A percentile compares a stretch with the other conserved stretches of the same genome.
phyloP scores from a whole-genome alignment of 2,113 vertebrate genomes.

The Dasyurus viverrinus region DNA sequence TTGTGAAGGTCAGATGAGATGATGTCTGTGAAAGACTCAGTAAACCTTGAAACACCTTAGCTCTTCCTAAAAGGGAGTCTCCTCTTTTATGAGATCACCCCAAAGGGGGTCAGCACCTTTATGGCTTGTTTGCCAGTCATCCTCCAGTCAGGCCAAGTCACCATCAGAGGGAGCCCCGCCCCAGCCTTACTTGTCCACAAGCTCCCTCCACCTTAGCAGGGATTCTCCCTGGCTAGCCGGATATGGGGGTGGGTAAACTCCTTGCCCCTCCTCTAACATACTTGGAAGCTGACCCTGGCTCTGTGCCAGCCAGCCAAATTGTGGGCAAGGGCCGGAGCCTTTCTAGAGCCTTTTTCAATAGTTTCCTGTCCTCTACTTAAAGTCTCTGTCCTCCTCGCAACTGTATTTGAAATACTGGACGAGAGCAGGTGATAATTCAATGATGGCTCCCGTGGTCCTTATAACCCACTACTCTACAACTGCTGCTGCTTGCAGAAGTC shows the following conservation, averaged over 20 bases:
- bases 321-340: background rate
- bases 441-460: slow-evolving; percentile 33
- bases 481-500: slow-evolving; percentile 5
- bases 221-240: too few relatives aligned
- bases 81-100: background rate
- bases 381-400: background rate
- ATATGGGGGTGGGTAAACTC: background rate
- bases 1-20: background rate
- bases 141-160: background rate
- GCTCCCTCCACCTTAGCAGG: background rate
- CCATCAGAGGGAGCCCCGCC: background rate
- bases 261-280: background rate
- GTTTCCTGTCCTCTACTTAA: background rate
- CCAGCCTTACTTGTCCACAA: background rate
- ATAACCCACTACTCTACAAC: slow-evolving; percentile 26
- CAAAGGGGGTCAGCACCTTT: background rate
- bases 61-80: too few relatives aligned
- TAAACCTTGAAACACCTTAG: background rate
- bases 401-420: slow-evolving; percentile 40
- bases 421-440: slow-evolving; percentile 34
- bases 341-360: too few relatives aligned
- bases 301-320: background rate
- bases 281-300: background rate
- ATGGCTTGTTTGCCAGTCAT: background rate
- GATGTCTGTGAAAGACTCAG: background rate